These are phyloP conservation scores for Achlya flavicornis DNA, from an alignment of 2,888 invertebrate species.

Conservation along the genomic window DNA sequence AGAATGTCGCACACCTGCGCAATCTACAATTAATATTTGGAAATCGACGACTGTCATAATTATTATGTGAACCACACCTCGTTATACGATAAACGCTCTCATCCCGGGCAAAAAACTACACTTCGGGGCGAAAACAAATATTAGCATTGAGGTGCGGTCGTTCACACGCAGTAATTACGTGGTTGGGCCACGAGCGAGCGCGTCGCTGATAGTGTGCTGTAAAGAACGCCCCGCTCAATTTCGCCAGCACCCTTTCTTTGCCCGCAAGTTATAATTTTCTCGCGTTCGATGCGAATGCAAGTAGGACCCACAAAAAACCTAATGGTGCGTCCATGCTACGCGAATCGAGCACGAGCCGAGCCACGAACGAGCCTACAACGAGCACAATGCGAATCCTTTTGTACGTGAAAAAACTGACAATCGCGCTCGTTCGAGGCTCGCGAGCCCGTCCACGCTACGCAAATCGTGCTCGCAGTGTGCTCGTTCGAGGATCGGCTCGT, in stretches of 20 bases:
- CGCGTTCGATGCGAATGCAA: slow-evolving; percentile 48
- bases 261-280: slow-evolving; percentile 67
- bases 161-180: slow-evolving; percentile 57
- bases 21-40: slow-evolving; percentile 45
- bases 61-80: slow-evolving; percentile 59
- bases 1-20: slow-evolving; percentile 66
- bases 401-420: no score
- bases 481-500: no score
- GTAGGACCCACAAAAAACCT: slow-evolving; percentile 58
- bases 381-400: no score
- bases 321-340: no score
- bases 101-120: slow-evolving; percentile 50
- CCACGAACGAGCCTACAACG: no score
- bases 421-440: no score
- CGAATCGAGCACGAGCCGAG: no score
- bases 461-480: no score
- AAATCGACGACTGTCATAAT: slow-evolving; percentile 65
- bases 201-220: slow-evolving; percentile 53
- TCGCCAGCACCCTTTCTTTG: slow-evolving; percentile 49
- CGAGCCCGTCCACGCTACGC: no score
- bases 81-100: slow-evolving; percentile 62
- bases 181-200: slow-evolving; percentile 36
- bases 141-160: slow-evolving; percentile 69
- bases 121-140: slow-evolving; percentile 77
- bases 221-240: slow-evolving; percentile 62